phyloP scores from a whole-genome alignment of 2,113 vertebrate species.

The Hystrix brachyura region DNA sequence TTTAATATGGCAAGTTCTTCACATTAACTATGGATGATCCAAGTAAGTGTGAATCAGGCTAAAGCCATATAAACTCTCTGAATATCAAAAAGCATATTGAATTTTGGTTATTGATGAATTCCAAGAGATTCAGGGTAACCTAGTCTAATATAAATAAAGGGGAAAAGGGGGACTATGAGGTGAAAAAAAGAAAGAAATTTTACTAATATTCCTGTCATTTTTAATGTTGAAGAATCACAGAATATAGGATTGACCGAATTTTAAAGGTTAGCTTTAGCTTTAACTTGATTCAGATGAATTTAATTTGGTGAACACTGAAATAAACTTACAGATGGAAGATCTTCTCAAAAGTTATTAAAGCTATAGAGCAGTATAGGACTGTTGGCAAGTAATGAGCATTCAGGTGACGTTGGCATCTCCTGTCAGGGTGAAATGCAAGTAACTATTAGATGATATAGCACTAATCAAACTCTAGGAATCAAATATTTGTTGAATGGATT shows the following conservation, averaged over 20 bases:
- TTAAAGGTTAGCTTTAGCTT: background rate
- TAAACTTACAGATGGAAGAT: background rate
- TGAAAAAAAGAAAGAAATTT: background rate
- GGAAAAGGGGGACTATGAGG: background rate
- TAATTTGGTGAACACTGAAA: slow-evolving; percentile 8
- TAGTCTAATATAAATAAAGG: background rate
- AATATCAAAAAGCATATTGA: background rate
- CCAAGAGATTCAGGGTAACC: background rate
- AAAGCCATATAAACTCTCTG: background rate
- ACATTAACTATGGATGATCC: background rate
- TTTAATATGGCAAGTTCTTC: background rate
- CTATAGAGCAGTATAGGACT: background rate
- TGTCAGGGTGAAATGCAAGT: background rate
- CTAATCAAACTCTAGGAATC: background rate
- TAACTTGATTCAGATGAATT: slow-evolving; percentile 6
- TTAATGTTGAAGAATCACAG: background rate
- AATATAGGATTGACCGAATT: background rate
- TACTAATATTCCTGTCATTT: background rate
- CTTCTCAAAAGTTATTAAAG: background rate
- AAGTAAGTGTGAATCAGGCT: background rate
- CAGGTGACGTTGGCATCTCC: background rate
- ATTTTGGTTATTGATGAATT: background rate
- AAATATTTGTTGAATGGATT: slow-evolving; percentile 23
- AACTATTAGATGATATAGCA: background rate
- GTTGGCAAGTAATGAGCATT: background rate